phyloP scores from a whole-genome alignment of 1,140 invertebrate genomes.

The Panagrolaimus sp. region DNA sequence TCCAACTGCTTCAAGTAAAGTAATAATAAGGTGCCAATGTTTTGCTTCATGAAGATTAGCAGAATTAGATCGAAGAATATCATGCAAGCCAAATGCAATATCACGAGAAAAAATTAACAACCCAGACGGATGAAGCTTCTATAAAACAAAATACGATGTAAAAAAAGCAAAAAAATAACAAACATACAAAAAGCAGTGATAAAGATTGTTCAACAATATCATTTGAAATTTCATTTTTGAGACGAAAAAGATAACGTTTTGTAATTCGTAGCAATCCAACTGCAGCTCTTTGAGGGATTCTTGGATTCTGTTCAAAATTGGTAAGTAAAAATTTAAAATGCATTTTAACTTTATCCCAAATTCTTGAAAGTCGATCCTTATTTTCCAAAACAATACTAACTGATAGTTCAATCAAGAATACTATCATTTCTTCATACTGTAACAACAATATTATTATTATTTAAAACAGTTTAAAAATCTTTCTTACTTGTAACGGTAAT shows the following conservation, averaged over 20 bases:
- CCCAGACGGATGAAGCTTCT: conserved; percentile 63
- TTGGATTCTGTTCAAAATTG: conserved; percentile 60
- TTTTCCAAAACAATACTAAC: conserved; percentile 88
- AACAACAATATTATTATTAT: too few relatives aligned
- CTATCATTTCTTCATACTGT: conserved; percentile 74
- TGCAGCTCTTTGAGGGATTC: conserved; percentile 76
- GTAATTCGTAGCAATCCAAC: conserved; percentile 80
- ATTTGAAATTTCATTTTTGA: conserved; percentile 29
- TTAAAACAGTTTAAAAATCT: too few relatives aligned
- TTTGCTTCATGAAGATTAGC: conserved; percentile 85
- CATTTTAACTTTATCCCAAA: conserved; percentile 77
- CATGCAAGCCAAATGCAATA: conserved; percentile 78
- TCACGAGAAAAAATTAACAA: conserved; percentile 70
- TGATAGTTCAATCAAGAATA: conserved; percentile 86
- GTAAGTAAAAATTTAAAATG: conserved; percentile 63
- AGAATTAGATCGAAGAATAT: conserved; percentile 83
- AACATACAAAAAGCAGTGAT: conserved; percentile 9
- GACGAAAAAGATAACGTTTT: conserved; percentile 65
- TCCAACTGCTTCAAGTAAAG: conserved; percentile 82
- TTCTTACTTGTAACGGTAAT: too few relatives aligned
- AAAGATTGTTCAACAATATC: conserved; percentile 12
- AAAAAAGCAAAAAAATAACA: background rate
- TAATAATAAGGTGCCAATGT: conserved; percentile 88
- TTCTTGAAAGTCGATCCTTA: conserved; percentile 74
- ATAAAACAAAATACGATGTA: background rate